Percentiles rank a stretch among this genome's conserved stretches.
Evolutionary conservation across 92 coral and sea anemone species (phyloP).

Genomic region (Porites rus): DNA sequence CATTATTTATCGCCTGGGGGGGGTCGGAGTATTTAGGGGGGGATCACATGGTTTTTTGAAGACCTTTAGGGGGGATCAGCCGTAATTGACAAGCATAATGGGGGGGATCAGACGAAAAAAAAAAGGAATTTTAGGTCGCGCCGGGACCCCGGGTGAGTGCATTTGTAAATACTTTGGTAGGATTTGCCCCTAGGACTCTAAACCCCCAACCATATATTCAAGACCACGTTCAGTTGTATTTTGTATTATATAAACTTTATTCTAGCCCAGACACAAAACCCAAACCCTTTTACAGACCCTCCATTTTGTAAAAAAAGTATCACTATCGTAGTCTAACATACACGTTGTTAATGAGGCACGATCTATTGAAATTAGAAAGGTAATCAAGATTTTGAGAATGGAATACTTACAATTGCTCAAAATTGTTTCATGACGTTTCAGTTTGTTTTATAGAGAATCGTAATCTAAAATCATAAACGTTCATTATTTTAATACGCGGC

Average conservation of each 20-base stretch:
- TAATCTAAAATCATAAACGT: too few species aligned
- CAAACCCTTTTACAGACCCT: slow-evolving; percentile 39
- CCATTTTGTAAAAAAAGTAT: slow-evolving; percentile 33
- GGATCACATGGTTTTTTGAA: slow-evolving; percentile 23
- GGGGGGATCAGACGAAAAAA: neutral
- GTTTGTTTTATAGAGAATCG: too few species aligned
- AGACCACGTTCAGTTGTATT: too few species aligned
- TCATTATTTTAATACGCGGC: too few species aligned
- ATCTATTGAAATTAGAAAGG: too few species aligned
- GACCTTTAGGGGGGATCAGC: slow-evolving; percentile 29
- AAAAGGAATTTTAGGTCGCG: neutral
- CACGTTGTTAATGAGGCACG: neutral
- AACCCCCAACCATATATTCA: too few species aligned
- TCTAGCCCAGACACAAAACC: slow-evolving; percentile 39
- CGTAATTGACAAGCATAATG: neutral
- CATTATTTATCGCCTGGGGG: slow-evolving; percentile 3
- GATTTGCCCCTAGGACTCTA: too few species aligned
- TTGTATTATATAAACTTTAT: neutral
- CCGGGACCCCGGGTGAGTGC: too few species aligned
- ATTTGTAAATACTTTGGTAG: too few species aligned
- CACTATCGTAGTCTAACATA: slow-evolving; percentile 36
- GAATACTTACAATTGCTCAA: too few species aligned
- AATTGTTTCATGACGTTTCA: too few species aligned
- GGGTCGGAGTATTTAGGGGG: slow-evolving; percentile 29
- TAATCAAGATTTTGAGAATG: too few species aligned